Evolutionary conservation across 2,797 vertebrate species (phyloP), one percentile per base, ranked within the genome.

Genomic region (Poecilia velifera): DNA sequence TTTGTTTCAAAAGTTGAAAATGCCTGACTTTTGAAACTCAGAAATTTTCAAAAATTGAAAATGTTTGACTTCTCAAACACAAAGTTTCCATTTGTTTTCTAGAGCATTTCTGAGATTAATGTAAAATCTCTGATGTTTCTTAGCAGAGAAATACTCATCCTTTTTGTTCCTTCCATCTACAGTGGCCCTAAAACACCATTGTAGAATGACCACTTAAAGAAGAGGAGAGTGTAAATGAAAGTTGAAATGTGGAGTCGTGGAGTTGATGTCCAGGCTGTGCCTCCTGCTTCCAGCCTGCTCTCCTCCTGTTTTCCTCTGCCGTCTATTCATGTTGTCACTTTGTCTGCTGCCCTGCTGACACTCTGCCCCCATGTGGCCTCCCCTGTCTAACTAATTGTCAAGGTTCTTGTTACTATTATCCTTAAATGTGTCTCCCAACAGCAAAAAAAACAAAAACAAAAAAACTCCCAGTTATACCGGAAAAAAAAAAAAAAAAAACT

Each of bases 311-410:
- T 76, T 39, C 3, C n/a, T 53, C 68, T 53, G 59, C 49, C 82
- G 85, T 83, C 85, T 76, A 81, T 89, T 88, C 87, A 86, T 71
- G 55, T 83, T 85, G 81, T 74, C 43, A 46, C 84, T 75, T 80
- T 62, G 46, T 53, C 14, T 1, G 34, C 82, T 66, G 80, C 59
- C 86, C 83, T 79, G 79, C 84, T 74, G 84, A 81, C 86, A 74
- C 80, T 82, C 81, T 84, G 80, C 80, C 89, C 86, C 80, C 71
- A 18, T 70, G 74, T 13, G 13, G 68, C 80, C 87, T 86, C 83
- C 81, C 80, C 91, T 91, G 87, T 92, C 88, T 16, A 86, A 82
- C 84, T 92, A 89, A 93, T 91, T 92, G 90, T 92, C 91, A 92
- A 89, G 90, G 90, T 92, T 84, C 90, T 88, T 90, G 90, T 91